These are phyloP conservation scores for Spatulosminthurus flaviceps DNA, from an alignment of 2,888 invertebrate genomes.

Conservation along the genomic window DNA sequence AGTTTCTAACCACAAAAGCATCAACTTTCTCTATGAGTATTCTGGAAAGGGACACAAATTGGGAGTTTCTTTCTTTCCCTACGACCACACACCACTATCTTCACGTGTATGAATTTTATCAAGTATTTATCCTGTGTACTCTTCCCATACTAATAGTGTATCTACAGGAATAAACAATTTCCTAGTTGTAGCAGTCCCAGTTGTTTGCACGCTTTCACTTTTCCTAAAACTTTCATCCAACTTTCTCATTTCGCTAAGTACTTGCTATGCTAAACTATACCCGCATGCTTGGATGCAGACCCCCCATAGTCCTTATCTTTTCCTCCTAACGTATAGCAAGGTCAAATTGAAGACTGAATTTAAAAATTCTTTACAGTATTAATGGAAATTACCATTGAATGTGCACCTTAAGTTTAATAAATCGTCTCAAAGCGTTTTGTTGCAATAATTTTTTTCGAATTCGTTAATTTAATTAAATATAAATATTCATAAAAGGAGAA, in stretches of 20 bases:
- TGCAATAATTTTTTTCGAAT: no score
- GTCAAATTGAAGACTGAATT: no score
- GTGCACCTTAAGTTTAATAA: no score
- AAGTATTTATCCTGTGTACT: not conserved
- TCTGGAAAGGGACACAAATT: not conserved
- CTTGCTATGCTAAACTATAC: not conserved
- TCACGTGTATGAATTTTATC: conserved; percentile 17
- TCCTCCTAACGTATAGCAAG: no score
- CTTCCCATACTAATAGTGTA: not conserved
- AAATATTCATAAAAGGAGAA: no score
- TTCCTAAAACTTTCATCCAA: not conserved
- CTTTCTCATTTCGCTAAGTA: conserved; percentile 13
- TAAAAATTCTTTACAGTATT: no score
- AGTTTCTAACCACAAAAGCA: not conserved
- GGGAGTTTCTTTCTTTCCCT: not conserved
- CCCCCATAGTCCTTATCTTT: no score
- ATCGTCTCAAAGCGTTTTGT: no score
- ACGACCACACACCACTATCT: not conserved
- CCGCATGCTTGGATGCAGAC: not conserved
- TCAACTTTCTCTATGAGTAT: not conserved
- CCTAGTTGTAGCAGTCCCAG: not conserved
- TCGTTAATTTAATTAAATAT: no score
- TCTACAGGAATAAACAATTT: not conserved
- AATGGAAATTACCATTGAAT: no score
- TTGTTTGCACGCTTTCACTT: not conserved